A percentile compares a stretch with the other conserved stretches of the same genome.
phyloP scores from a whole-genome alignment of 2,888 invertebrate species.

The Synergus laeviventris region DNA sequence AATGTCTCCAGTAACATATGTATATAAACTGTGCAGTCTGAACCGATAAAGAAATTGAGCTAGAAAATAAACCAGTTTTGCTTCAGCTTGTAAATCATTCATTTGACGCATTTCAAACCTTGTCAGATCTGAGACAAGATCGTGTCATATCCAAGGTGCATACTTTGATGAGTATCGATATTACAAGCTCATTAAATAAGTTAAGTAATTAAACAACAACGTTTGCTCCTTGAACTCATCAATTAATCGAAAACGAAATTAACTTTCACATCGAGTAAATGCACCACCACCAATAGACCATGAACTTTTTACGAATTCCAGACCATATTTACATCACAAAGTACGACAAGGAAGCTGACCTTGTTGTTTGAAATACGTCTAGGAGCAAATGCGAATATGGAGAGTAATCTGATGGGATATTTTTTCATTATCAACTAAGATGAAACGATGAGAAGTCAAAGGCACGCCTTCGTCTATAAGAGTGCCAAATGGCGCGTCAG shows the following conservation, averaged over 20 bases:
- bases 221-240: neutral
- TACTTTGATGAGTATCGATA: neutral
- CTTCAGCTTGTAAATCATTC: neutral
- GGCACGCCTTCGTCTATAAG: slow-evolving; percentile 37
- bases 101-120: slow-evolving; percentile 1
- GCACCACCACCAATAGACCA: neutral
- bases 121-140: neutral
- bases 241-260: neutral
- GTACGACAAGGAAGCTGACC: neutral
- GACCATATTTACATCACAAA: no score
- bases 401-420: slow-evolving; percentile 12
- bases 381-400: neutral
- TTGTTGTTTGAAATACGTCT: neutral
- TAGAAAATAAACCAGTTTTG: neutral
- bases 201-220: neutral
- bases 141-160: neutral
- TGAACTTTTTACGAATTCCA: neutral
- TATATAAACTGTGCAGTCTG: neutral
- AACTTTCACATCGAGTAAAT: no score
- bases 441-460: slow-evolving; percentile 38
- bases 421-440: slow-evolving; percentile 3
- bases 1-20: neutral
- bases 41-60: neutral
- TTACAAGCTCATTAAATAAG: neutral
- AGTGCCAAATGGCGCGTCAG: slow-evolving; percentile 35